Percentiles rank a stretch among this genome's conserved stretches.
These are phyloP conservation scores for Heliconius nattereri DNA, from an alignment of 1,140 invertebrate genomes.

Conservation along the genomic window DNA sequence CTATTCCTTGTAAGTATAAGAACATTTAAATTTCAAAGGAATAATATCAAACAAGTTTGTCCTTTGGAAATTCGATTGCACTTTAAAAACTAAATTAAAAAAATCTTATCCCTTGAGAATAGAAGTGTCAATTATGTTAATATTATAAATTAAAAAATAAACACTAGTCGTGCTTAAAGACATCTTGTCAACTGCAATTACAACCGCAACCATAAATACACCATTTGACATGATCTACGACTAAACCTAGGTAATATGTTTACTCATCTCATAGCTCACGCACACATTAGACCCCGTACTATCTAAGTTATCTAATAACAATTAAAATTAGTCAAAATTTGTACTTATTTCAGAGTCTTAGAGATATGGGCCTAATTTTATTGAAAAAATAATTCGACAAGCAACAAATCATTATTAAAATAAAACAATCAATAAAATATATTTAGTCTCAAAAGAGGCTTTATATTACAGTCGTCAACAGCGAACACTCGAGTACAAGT, in stretches of 20 bases:
- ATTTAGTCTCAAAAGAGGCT: conserved; percentile 75
- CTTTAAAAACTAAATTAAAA: no score
- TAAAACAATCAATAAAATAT: conserved; percentile 79
- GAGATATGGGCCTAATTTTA: conserved; percentile 59
- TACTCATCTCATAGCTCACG: conserved; percentile 46
- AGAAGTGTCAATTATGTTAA: no score
- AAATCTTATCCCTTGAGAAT: no score
- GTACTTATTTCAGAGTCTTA: conserved; percentile 78
- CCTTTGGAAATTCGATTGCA: no score
- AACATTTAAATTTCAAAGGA: no score
- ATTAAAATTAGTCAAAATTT: conserved; percentile 78
- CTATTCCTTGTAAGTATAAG: no score
- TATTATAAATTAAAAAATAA: no score
- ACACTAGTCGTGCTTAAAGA: background rate
- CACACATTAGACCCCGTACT: conserved; percentile 57
- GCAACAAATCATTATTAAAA: conserved; percentile 65
- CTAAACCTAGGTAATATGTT: conserved; percentile 34
- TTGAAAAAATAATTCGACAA: conserved; percentile 63
- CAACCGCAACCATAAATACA: background rate
- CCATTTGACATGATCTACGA: conserved; percentile 45
- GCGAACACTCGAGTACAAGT: conserved; percentile 67
- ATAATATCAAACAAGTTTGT: no score
- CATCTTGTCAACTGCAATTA: background rate
- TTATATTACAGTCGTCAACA: conserved; percentile 71
- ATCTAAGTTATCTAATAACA: conserved; percentile 76